A percentile compares a stretch with the other conserved stretches of the same genome.
Evolutionary conservation across 2,888 invertebrate species (phyloP).

Genomic region (Invenusta paracnida): DNA sequence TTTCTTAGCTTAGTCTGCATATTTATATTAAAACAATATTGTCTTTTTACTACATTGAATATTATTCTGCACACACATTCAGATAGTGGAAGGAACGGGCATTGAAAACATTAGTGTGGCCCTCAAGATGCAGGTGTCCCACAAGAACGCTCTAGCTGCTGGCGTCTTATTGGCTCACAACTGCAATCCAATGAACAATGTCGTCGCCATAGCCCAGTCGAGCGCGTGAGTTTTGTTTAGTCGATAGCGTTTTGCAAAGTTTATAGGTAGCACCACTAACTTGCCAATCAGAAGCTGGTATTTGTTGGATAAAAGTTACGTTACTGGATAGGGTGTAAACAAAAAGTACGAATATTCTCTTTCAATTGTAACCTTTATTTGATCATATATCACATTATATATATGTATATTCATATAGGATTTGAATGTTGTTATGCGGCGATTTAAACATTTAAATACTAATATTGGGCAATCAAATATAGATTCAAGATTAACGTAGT

Average conservation of each 20-base stretch:
- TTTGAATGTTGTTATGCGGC: too few relatives aligned
- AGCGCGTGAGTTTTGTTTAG: background rate
- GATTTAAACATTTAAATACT: too few relatives aligned
- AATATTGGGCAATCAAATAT: too few relatives aligned
- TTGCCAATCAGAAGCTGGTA: background rate
- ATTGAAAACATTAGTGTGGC: constrained; percentile 56
- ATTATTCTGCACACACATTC: too few relatives aligned
- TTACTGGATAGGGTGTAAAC: background rate
- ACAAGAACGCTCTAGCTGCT: constrained; percentile 57
- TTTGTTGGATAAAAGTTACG: background rate
- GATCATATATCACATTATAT: too few relatives aligned
- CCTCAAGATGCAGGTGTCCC: constrained; percentile 56
- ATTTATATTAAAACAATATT: too few relatives aligned
- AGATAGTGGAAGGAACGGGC: constrained; percentile 53
- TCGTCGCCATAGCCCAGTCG: background rate
- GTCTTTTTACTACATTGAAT: too few relatives aligned
- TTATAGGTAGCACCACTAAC: too few relatives aligned
- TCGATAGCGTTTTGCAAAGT: background rate
- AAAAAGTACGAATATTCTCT: background rate
- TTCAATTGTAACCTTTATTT: too few relatives aligned
- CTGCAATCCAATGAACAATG: constrained; percentile 48
- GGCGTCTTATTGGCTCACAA: constrained; percentile 56
- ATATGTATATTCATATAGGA: too few relatives aligned
- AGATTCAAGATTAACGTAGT: too few relatives aligned
- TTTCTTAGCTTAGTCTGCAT: background rate